Evolutionary conservation across 2,113 vertebrate genomes (phyloP), one percentile per base, ranked within the genome.

Genomic region (Uropsilus gracilis): DNA sequence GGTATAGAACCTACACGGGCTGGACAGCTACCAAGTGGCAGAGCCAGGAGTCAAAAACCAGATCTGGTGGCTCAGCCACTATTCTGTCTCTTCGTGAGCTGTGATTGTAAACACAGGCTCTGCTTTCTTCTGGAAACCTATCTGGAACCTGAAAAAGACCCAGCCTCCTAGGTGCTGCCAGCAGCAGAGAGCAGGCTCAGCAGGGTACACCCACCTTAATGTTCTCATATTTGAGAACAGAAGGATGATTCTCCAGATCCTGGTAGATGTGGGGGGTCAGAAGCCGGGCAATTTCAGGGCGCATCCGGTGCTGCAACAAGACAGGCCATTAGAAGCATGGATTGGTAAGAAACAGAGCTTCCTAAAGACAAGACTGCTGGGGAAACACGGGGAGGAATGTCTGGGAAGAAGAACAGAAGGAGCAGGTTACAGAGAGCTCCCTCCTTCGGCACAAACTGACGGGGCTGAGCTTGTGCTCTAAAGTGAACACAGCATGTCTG

Each of bases 261-360:
- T 97, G 68, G 93, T 99, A 99, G 97, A 99, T 99, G 95, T 99
- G 99, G 63, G 99, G 99, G 30, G 98, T 99, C 97, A 99, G 97
- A 69, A 99, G 99, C 48, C 94, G 97, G 75, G 99, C 99, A 53
- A 99, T 99, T 87, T 99, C 99, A 92, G 99, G 99, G 75, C 99
- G 98, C 99, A 99, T 99, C 59, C 99, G 99, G 97, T 99, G 99
- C 99, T 99, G 96, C 75, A 98, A 98, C 9, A 97, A 78, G 64
- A 94, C 10, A 53, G 39, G 17, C 61, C 44, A 89, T 89, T 83
- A 95, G 57, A 90, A 89, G 82, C 48, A 50, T 2, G 39, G 34
- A 12, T 44, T 87, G 46, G 80, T 14, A 37, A 87, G 44, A 90
- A 81, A 78, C 6, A 42, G 68, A 57, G 12, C 46, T 85, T 93